Base-by-base conservation (phyloP, 2,113 vertebrate species). In the Vulpes lagopus region DNA sequence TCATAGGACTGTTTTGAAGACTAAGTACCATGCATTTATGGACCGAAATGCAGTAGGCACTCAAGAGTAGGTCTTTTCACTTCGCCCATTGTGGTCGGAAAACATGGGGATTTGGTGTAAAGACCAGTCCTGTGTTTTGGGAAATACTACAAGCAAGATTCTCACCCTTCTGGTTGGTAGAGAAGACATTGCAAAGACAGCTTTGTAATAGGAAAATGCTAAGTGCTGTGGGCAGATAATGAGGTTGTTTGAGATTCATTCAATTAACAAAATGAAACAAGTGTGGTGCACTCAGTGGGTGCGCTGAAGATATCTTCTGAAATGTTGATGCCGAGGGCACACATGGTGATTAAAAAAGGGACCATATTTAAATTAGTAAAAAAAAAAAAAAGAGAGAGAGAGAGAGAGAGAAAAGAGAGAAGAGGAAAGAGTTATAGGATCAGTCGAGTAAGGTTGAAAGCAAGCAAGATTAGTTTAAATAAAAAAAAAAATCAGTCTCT, bases 221-320 rank as follows among this genome's bases (percentile, higher is more conserved):
- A 71, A 87, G 51, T 35, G 62, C 10, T 35, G 7, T 25, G 89
- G 59, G 27, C 38, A 78, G 65, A 62, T 60, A 86, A 80, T 49
- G 82, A 60, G 17, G 49, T 69, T 59, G 53, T 62, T 94, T 62
- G 89, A 80, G 38, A 96, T 74, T 11, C 43, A 64, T 90, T 89
- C 80, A 83, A 14, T 95, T 86, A 95, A 80, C 55, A 59, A 90
- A 95, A 93, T 78, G 64, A 88, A 87, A 55, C 1, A 14, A 82
- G 53, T 76, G 14, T 84, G 11, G 3, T 53, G 11, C 2, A 16
- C 25, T 53, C 59, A 43, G 51, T 65, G 35, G 69, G 20, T 59
- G 3, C 0, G 0, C 57, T 35, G 80, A 38, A 87, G 51, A 60
- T 12, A 11, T 69, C 53, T 65, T 92, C 74, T 92, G 94, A 96